Evolutionary conservation across 2,113 vertebrate genomes (phyloP).

Genomic region (Parotia lawesii): DNA sequence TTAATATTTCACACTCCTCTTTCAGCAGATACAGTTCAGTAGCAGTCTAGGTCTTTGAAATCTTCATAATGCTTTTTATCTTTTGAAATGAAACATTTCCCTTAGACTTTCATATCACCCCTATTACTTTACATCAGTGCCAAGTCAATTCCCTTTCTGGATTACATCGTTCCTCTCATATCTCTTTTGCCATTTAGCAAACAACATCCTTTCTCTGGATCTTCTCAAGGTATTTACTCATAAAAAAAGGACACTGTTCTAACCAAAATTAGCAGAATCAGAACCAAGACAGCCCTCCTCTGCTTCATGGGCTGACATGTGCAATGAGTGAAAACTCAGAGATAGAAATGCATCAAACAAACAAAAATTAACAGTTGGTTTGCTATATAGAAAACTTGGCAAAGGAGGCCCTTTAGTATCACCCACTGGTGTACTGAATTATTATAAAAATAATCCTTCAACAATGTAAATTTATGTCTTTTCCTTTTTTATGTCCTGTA

Average conservation of each 20-base stretch:
- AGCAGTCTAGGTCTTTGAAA: conserved; percentile 31
- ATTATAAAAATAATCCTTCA: background rate
- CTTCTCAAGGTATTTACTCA: background rate
- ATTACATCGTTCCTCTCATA: conserved; percentile 4
- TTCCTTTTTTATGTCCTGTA: background rate
- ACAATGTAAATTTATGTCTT: background rate
- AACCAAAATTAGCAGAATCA: background rate
- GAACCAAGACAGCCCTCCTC: background rate
- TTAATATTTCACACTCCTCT: conserved; percentile 37
- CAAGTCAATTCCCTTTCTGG: conserved; percentile 28
- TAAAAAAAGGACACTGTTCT: background rate
- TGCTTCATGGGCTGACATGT: background rate
- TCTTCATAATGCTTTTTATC: conserved; percentile 46
- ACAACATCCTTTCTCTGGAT: background rate
- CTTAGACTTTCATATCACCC: conserved; percentile 23
- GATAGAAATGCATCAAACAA: background rate
- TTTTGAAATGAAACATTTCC: conserved; percentile 50
- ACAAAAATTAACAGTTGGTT: background rate
- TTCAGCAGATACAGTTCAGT: conserved; percentile 11
- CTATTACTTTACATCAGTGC: conserved; percentile 6
- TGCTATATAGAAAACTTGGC: background rate
- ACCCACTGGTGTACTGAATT: background rate
- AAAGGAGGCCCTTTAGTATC: background rate
- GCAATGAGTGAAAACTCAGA: background rate
- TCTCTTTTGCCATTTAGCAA: background rate